A percentile compares a stretch with the other conserved stretches of the same genome.
These are phyloP conservation scores for Bactericera cockerelli DNA, from an alignment of 1,140 invertebrate genomes.

Conservation along the genomic window DNA sequence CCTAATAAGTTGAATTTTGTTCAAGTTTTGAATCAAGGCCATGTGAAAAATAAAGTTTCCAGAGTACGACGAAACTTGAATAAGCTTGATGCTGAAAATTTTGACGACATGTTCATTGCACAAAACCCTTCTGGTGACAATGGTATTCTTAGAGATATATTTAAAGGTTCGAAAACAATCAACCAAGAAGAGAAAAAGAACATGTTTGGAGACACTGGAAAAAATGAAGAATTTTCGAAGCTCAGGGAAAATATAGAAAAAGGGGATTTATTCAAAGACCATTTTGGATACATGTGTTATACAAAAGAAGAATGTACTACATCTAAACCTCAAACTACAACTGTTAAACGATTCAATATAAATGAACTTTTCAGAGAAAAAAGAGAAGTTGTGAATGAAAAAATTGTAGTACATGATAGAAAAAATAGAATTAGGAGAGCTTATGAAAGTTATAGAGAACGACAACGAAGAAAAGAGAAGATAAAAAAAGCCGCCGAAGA, in stretches of 20 bases:
- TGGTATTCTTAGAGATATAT: neutral
- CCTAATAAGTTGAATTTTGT: too few relatives aligned
- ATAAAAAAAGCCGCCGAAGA: neutral
- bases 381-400: too few relatives aligned
- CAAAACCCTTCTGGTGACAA: neutral
- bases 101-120: too few relatives aligned
- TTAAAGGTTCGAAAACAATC: neutral
- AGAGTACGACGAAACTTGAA: too few relatives aligned
- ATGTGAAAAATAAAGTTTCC: too few relatives aligned
- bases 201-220: neutral
- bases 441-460: conserved; percentile 1
- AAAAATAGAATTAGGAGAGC: neutral
- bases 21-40: too few relatives aligned
- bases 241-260: neutral
- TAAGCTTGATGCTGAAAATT: too few relatives aligned
- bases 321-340: neutral
- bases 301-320: neutral
- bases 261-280: neutral
- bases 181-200: neutral
- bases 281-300: neutral
- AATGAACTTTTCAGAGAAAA: conserved; percentile 2
- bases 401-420: neutral
- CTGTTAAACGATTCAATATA: neutral
- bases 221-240: neutral
- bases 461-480: neutral